A percentile compares a stretch with the other conserved stretches of the same genome.
Evolutionary conservation across 2,888 invertebrate species (phyloP).

Genomic region (Galerucella pusilla): DNA sequence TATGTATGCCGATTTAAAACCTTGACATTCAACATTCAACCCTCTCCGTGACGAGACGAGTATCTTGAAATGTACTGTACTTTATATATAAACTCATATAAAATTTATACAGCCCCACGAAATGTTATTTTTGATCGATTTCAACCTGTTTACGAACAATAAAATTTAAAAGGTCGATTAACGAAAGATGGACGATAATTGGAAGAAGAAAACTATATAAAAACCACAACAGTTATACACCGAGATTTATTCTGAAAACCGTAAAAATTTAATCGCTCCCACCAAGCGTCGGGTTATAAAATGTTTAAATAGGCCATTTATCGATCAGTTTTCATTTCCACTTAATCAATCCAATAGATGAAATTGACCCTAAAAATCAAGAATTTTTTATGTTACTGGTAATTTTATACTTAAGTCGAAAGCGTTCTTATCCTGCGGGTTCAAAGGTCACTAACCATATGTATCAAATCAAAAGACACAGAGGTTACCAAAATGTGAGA

Average conservation of each 20-base stretch:
- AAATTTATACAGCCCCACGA: background rate
- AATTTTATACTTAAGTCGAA: no score
- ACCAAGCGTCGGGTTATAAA: conserved; percentile 9
- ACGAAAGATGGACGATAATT: conserved; percentile 1
- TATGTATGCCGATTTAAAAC: no score
- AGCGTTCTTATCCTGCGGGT: no score
- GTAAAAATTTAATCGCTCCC: conserved; percentile 10
- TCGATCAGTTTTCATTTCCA: background rate
- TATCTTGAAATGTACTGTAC: no score
- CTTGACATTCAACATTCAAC: no score
- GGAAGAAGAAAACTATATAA: background rate
- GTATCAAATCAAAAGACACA: no score
- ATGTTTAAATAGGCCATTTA: conserved; percentile 9
- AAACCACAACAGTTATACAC: background rate
- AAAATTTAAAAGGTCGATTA: conserved; percentile 6
- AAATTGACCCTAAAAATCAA: no score
- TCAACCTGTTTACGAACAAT: background rate
- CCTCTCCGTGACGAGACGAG: no score
- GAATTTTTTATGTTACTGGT: no score
- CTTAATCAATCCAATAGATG: background rate
- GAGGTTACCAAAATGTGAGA: no score
- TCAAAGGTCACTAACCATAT: no score
- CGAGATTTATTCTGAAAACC: conserved; percentile 3
- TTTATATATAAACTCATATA: no score
- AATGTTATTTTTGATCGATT: background rate